Evolutionary conservation across 2,797 vertebrate species (phyloP).

Genomic region (Etheostoma nigrum): DNA sequence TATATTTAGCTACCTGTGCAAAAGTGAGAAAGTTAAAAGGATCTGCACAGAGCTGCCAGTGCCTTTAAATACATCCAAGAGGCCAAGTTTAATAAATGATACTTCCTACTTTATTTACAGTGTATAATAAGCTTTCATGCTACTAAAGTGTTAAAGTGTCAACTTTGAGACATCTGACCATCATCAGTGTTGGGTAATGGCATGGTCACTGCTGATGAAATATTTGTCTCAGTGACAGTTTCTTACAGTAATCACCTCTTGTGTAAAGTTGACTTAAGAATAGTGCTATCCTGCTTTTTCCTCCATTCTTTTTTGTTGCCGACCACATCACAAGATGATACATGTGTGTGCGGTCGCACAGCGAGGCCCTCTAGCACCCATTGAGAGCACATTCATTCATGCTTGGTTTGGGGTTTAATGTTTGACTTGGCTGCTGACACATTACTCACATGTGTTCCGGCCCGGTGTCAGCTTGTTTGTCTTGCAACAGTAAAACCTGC

Average conservation of each 20-base stretch:
- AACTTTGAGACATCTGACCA: neutral
- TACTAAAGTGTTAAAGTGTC: neutral
- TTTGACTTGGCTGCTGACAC: constrained; percentile 77
- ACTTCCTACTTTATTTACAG: neutral
- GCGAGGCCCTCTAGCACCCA: constrained; percentile 45
- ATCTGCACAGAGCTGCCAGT: neutral
- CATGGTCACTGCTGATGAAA: neutral
- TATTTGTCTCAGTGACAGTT: neutral
- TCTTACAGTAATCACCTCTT: constrained; percentile 5
- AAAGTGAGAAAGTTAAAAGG: neutral
- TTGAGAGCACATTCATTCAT: constrained; percentile 72
- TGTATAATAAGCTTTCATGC: neutral
- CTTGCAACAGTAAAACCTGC: constrained; percentile 59
- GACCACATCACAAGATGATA: constrained; percentile 48
- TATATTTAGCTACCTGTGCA: neutral
- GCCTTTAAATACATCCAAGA: neutral
- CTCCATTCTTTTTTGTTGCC: constrained; percentile 20
- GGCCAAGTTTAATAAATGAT: neutral
- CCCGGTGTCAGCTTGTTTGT: constrained; percentile 72
- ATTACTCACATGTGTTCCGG: constrained; percentile 71
- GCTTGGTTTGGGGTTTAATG: constrained; percentile 77
- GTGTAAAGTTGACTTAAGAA: constrained; percentile 19
- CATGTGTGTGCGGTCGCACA: constrained; percentile 35
- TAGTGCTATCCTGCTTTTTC: neutral
- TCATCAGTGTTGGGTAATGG: neutral